Conservation (phyloP, 2,888 invertebrate species). For the Mesorhabditis sp. region DNA sequence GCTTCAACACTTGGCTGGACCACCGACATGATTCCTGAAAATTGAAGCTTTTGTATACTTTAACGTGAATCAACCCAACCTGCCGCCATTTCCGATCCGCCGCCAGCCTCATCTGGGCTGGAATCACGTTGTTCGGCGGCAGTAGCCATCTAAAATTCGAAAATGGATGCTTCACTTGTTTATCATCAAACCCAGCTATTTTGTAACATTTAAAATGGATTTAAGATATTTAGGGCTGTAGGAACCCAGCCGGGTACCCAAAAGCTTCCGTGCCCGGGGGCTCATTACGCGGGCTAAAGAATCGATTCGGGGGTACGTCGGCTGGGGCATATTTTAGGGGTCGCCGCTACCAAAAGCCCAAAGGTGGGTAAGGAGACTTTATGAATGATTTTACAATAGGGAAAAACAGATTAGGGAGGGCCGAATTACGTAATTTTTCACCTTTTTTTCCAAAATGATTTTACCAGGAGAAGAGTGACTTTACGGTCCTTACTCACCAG, state of each 20-base stretch:
- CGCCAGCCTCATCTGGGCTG: conserved; percentile 3
- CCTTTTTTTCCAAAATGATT: too few species aligned
- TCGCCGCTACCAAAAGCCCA: too few species aligned
- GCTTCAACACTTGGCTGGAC: not conserved
- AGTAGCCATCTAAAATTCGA: not conserved
- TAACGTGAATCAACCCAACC: not conserved
- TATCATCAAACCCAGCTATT: not conserved
- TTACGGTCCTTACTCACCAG: too few species aligned
- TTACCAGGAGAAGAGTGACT: too few species aligned
- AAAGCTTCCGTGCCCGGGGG: too few species aligned
- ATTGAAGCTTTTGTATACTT: not conserved
- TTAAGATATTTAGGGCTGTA: not conserved
- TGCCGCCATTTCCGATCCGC: conserved; percentile 5
- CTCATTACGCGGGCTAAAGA: too few species aligned
- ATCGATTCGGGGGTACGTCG: too few species aligned
- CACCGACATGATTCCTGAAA: not conserved
- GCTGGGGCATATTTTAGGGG: too few species aligned
- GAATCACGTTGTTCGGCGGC: not conserved
- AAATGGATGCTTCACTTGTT: not conserved
- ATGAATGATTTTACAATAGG: too few species aligned
- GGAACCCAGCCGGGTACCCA: not conserved
- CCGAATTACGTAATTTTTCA: too few species aligned
- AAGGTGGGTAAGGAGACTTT: too few species aligned
- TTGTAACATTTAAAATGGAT: not conserved
- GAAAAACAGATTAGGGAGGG: too few species aligned